Base-by-base conservation (phyloP, 2,797 vertebrate species). In the Lagodon rhomboides region DNA sequence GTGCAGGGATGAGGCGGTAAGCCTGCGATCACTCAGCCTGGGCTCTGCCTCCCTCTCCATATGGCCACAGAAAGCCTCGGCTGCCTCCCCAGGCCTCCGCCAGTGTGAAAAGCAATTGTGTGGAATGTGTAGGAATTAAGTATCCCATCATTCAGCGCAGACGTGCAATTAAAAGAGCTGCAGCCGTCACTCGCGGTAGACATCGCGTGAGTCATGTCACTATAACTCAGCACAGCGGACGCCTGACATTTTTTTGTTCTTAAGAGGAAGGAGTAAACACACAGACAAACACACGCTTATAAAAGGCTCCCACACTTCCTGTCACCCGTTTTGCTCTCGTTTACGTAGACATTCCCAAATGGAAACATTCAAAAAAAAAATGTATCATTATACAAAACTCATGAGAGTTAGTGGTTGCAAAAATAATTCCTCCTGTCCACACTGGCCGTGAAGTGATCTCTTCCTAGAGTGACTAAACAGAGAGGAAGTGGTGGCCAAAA, bases 101-200 rank as follows among this genome's bases (percentile, higher is more conserved):
- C 95, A 94, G 93, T 94, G 95, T 95, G 94, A 96, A 96, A 96
- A 96, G 95, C 96, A 97, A 96, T 97, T 96, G 96, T 96, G 96
- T 97, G 95, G 95, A 96, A 97, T 98, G 95, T 97, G 96, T 97
- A 96, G 95, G 95, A 97, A 98, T 97, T 97, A 98, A 97, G 96
- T 96, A 96, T 96, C 95, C 96, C 97, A 97, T 97, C 96, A 97
- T 97, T 98, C 96, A 97, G 96, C 85, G 87, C 95, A 96, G 97
- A 97, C 96, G 96, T 96, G 96, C 96, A 98, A 98, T 97, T 98
- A 97, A 97, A 96, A 95, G 95, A 95, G 95, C 96, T 85, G 95
- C 95, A 95, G 96, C 96, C 94, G 95, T 96, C 96, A 97, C 94
- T 85, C 49, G 69, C 91, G 93, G 94, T 94, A 95, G 95, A 95